Percentiles rank a stretch among this genome's conserved stretches.
Evolutionary conservation across 2,113 vertebrate species (phyloP).

Genomic region (Myxocyprinus asiaticus): DNA sequence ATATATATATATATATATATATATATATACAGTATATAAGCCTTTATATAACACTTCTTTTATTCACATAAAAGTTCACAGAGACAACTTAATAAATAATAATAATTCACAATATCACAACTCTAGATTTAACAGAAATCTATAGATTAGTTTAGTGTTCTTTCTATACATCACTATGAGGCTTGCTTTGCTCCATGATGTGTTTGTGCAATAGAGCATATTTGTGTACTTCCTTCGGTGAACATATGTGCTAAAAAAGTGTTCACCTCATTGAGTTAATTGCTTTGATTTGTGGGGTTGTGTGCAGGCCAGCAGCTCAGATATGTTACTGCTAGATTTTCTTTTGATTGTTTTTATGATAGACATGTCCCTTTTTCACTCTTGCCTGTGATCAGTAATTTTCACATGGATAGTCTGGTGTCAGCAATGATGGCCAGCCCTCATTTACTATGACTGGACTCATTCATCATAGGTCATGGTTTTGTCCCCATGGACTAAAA

Average conservation of each 20-base stretch:
- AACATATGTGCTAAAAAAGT: background rate
- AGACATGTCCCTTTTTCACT: background rate
- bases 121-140: background rate
- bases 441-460: background rate
- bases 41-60: no score
- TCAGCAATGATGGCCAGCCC: background rate
- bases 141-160: background rate
- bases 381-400: background rate
- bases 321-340: background rate
- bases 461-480: background rate
- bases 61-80: no score
- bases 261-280: background rate
- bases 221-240: background rate
- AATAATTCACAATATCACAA: no score
- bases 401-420: background rate
- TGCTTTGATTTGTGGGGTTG: background rate
- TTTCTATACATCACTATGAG: background rate
- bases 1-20: no score
- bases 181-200: background rate
- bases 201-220: constrained; percentile 9
- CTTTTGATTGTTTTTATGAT: background rate
- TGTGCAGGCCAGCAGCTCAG: background rate
- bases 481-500: no score
- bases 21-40: no score
- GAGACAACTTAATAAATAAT: no score